phyloP scores from a whole-genome alignment of 1,140 invertebrate genomes.

The Drosophila ironensis region DNA sequence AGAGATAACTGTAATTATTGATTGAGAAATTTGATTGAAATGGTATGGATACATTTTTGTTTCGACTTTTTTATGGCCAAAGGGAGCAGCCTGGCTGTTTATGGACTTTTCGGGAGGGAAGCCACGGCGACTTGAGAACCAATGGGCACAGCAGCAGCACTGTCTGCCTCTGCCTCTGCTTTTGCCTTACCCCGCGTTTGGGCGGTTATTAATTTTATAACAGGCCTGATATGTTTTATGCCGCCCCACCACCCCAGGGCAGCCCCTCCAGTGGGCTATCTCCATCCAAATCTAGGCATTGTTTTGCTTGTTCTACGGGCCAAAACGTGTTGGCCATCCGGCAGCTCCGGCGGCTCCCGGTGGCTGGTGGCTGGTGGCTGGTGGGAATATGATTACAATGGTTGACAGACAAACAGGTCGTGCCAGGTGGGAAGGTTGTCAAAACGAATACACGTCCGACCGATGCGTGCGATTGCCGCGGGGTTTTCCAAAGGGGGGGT shows the following conservation, averaged over 20 bases:
- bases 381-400: slow-evolving; percentile 69
- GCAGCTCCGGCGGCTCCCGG: neutral
- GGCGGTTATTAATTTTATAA: too few species aligned
- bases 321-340: slow-evolving; percentile 12
- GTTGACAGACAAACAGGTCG: slow-evolving; percentile 48
- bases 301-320: slow-evolving; percentile 18
- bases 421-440: slow-evolving; percentile 59
- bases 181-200: too few species aligned
- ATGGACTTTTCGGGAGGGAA: too few species aligned
- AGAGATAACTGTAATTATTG: slow-evolving; percentile 35
- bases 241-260: too few species aligned
- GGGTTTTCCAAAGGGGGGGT: too few species aligned
- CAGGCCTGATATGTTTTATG: too few species aligned
- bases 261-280: too few species aligned
- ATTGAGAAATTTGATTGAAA: slow-evolving; percentile 28
- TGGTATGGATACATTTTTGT: neutral
- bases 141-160: too few species aligned
- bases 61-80: neutral
- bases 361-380: slow-evolving; percentile 33
- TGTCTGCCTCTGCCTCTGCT: too few species aligned
- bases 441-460: slow-evolving; percentile 41
- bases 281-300: neutral
- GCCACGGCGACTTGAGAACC: too few species aligned
- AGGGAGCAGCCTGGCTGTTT: too few species aligned
- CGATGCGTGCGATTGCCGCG: slow-evolving; percentile 28